Evolutionary conservation across 2,797 vertebrate genomes (phyloP).

Genomic region (Acanthis flammea): DNA sequence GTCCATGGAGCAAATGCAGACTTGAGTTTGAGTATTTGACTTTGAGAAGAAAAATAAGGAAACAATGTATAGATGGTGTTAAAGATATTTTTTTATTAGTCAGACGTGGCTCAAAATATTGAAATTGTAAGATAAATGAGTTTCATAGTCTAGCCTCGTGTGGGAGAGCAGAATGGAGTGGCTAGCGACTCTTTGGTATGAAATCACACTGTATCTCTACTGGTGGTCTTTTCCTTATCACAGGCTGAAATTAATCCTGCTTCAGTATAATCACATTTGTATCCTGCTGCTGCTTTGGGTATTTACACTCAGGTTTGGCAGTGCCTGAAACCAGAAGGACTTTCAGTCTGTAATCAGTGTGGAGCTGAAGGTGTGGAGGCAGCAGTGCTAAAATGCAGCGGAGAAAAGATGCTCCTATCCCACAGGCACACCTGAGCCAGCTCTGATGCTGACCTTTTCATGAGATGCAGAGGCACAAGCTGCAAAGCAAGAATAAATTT

Average conservation of each 20-base stretch:
- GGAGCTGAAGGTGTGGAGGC: not conserved
- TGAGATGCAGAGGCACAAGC: not conserved
- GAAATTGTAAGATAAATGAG: not conserved
- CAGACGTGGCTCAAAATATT: not conserved
- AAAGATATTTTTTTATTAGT: not conserved
- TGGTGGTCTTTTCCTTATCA: not conserved
- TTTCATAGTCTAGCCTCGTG: not conserved
- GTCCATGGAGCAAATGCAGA: not conserved
- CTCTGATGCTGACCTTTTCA: rapidly evolving
- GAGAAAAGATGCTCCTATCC: not conserved
- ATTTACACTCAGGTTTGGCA: not conserved
- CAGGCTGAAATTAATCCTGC: not conserved
- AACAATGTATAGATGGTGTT: not conserved
- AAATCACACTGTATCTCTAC: not conserved
- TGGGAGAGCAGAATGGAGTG: not conserved
- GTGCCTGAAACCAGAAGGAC: not conserved
- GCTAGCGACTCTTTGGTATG: not conserved
- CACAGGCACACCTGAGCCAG: not conserved
- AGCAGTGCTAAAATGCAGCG: not conserved
- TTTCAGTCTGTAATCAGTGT: not conserved
- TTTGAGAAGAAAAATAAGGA: not conserved
- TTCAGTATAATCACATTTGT: not conserved
- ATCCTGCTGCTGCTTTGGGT: not conserved
- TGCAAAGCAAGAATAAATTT: not conserved
- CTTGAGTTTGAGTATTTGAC: not conserved